Evolutionary conservation across 1,140 invertebrate genomes (phyloP).

Genomic region (Tenebrio molitor): DNA sequence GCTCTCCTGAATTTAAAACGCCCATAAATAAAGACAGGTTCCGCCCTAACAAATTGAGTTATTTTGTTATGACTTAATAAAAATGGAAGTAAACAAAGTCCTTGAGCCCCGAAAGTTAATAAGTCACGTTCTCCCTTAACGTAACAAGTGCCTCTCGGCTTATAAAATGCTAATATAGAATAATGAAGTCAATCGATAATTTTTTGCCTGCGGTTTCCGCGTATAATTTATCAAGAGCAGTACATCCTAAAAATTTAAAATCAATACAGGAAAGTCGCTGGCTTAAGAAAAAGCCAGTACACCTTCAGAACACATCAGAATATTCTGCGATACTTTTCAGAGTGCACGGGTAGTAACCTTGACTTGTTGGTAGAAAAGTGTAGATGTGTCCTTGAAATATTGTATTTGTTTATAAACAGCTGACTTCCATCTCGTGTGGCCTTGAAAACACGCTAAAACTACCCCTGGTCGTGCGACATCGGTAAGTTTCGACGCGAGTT

Average conservation of each 20-base stretch:
- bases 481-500: neutral
- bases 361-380: conserved; percentile 23
- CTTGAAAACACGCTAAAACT: conserved; percentile 1
- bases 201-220: conserved; percentile 36
- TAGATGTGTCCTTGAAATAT: conserved; percentile 29
- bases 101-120: conserved; percentile 8
- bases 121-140: neutral
- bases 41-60: neutral
- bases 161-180: conserved; percentile 29
- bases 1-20: neutral
- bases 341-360: conserved; percentile 26
- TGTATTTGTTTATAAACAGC: conserved; percentile 40
- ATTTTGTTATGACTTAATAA: conserved; percentile 25
- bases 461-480: neutral
- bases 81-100: conserved; percentile 18
- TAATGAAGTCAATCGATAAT: conserved; percentile 36
- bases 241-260: conserved; percentile 31
- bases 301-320: neutral
- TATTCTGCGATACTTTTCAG: neutral
- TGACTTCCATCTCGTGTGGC: conserved; percentile 24
- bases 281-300: neutral
- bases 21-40: neutral
- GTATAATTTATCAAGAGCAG: conserved; percentile 30
- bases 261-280: conserved; percentile 21
- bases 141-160: conserved; percentile 7